phyloP scores from a whole-genome alignment of 30 jellyfish, hydroid and myxozoan species.

The Pelagia noctiluca region DNA sequence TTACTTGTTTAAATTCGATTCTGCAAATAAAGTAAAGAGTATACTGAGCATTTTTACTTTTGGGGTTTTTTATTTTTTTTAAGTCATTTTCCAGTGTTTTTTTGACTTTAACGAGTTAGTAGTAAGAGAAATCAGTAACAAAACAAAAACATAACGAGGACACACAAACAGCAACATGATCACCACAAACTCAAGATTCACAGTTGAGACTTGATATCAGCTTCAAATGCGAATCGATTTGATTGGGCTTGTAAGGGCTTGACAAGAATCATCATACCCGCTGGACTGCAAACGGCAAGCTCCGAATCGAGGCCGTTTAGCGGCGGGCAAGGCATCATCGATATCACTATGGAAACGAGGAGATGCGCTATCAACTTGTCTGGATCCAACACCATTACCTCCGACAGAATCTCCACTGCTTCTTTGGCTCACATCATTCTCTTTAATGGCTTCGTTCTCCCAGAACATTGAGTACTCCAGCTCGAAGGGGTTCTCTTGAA shows the following conservation, averaged over 20 bases:
- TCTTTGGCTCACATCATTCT: neutral
- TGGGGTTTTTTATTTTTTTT: no score
- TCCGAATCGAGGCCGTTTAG: conserved; percentile 78
- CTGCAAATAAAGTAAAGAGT: no score
- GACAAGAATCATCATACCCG: neutral
- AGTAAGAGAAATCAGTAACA: no score
- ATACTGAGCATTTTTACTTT: no score
- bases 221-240: conserved; percentile 15
- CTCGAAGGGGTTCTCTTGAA: conserved; percentile 81
- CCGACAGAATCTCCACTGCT: conserved; percentile 10
- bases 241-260: conserved; percentile 4
- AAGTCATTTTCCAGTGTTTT: no score
- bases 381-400: conserved; percentile 1
- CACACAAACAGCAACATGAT: no score
- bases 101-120: no score
- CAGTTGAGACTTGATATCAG: no score
- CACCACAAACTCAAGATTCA: no score
- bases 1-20: no score
- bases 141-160: no score
- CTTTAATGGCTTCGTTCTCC: conserved; percentile 57
- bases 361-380: conserved; percentile 24
- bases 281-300: conserved; percentile 11
- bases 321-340: conserved; percentile 74
- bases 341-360: conserved; percentile 51
- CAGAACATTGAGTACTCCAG: conserved; percentile 61